Base-by-base conservation (phyloP, 2,113 vertebrate species). In the Lepidothrix coronata region DNA sequence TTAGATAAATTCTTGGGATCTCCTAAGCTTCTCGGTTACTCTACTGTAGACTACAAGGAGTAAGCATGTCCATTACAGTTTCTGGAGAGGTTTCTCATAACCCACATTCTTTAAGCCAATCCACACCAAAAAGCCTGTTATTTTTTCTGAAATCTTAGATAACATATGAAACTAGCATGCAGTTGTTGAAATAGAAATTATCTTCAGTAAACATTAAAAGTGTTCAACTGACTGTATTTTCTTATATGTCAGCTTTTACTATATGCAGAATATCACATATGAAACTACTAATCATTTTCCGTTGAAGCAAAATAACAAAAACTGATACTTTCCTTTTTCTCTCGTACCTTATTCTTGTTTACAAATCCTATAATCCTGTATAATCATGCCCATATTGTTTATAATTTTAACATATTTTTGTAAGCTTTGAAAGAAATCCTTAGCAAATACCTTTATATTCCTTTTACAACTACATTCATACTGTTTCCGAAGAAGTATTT, bases 11-110 rank as follows among this genome's bases (percentile, higher is more conserved):
- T 88, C 71, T 48, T 77, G 33, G 51, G 43, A 91, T 80, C 33
- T 33, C 28, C 39, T 90, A 54, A 80, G 19, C 62, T 63, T 75
- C 51, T 77, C 28, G 46, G 59, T 63, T 90, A 58, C 24, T 31
- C 33, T 85, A 2, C 24, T 37, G 12, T 37, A 51, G 28, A 46
- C 2, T 74, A 43, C 24, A 71, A 80, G 91, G n/a, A 71, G 31
- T 24, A 88, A 58, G 15, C 0, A 0, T 21, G 27, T 28, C 43
- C 48, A 11, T 55, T 43, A 44, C 0, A 0, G 2, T 70, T 85
- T 85, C 80, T 46, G 24, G 16, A 49, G 11, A 70, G 6, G 4
- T 58, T 91, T 80, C 27, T 88, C 46, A 46, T 58, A 54, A 83
- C 3, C 5, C 22, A 22, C 5, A 11, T 31, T 46, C 16, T 52